Evolutionary conservation across 2,113 vertebrate species (phyloP), one percentile per base, ranked within the genome.

Genomic region (Rhinolophus sinicus): DNA sequence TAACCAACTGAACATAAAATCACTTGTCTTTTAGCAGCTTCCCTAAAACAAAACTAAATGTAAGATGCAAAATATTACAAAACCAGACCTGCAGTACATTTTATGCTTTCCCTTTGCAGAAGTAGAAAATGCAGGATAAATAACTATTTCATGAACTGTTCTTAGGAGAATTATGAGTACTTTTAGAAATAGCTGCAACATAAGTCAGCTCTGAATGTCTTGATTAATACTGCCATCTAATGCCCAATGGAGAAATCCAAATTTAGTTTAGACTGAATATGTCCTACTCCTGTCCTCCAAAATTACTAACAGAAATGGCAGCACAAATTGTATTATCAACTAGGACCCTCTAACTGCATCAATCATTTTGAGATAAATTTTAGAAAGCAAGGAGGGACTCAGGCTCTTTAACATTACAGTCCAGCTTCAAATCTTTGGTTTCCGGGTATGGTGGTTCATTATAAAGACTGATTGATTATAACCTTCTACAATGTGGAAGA

Each of bases 181-280:
- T 30, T 75, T 22, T 26, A 44, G 65, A 80, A 95, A 33, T 9
- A 40, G 84, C 44, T 2, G 4, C 0, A 47, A 4, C 3, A 1
- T 0, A 77, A 28, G 1, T 87, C 58, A 77, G 47, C 19, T 69
- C 64, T 30, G 28, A 18, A 97, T 97, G 0, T 35, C 96, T 98
- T 98, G 97, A 90, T 93, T 64, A 97, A 98, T 89, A 97, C 98
- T 98, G 98, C 98, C 98, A 98, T 97, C 98, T 98, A 96, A 97
- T 60, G 98, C 67, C 93, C 89, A 0, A 3, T 38, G 2, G 21
- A 86, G 90, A 98, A 97, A 97, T 96, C 82, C 5, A 88, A 95
- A 73, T n/a, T 83, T 44, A 38, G 5, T 69, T 96, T 87, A 92
- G 56, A 50, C 15, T 19, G 18, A 90, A 73, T 26, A 28, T 5